phyloP scores from a whole-genome alignment of 2,888 invertebrate genomes.

The Pyrocoelia pectoralis region DNA sequence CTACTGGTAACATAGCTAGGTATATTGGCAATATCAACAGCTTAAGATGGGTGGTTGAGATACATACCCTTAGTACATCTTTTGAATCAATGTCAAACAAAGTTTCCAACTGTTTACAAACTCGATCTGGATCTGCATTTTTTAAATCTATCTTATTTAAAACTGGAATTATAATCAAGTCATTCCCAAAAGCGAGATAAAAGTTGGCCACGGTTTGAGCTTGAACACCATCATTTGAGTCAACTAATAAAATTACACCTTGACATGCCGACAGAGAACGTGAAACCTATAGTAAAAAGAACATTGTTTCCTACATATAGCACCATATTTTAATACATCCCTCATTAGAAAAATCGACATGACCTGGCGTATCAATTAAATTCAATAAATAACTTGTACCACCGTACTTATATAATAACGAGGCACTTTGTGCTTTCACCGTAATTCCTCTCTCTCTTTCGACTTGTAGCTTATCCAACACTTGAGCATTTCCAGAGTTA shows the following conservation, averaged over 20 bases:
- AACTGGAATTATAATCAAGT: constrained; percentile 87
- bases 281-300: constrained; percentile 66
- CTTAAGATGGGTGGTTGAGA: neutral
- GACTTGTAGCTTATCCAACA: constrained; percentile 83
- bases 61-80: constrained; percentile 74
- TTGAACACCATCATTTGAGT: constrained; percentile 95
- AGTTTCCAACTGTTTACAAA: constrained; percentile 77
- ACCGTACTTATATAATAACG: constrained; percentile 78
- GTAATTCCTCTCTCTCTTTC: constrained; percentile 97
- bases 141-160: constrained; percentile 97
- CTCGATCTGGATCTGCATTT: constrained; percentile 85
- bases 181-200: constrained; percentile 84
- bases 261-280: constrained; percentile 92
- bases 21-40: too few species aligned
- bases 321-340: constrained; percentile 60
- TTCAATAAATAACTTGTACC: constrained; percentile 84
- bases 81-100: constrained; percentile 82
- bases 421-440: constrained; percentile 96
- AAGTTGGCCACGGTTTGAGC: constrained; percentile 99
- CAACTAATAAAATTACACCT: constrained; percentile 93
- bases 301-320: neutral
- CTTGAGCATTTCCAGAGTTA: constrained; percentile 72
- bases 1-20: too few species aligned
- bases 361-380: constrained; percentile 97
- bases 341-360: constrained; percentile 97